phyloP scores from a whole-genome alignment of 2,888 invertebrate species.

The Autographa pulchrina region DNA sequence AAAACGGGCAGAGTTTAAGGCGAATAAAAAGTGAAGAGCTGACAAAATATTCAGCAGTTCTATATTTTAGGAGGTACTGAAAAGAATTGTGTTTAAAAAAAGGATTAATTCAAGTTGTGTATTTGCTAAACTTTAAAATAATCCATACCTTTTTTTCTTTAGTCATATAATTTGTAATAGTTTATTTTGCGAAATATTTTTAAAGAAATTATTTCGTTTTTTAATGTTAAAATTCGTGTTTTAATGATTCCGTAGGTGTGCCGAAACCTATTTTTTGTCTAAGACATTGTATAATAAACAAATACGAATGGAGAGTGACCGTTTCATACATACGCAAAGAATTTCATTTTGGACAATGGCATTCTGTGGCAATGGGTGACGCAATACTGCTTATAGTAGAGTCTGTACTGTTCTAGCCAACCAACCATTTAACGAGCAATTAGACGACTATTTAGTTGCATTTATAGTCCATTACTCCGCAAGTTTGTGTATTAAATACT shows the following conservation, averaged over 20 bases:
- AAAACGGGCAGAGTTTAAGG: conserved; percentile 12
- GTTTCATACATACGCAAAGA: neutral
- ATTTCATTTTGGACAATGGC: conserved; percentile 1
- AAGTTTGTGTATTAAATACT: no score
- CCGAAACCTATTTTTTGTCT: no score
- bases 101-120: neutral
- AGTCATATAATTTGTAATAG: no score
- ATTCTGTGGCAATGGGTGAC: neutral
- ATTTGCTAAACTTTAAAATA: no score
- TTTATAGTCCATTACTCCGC: neutral
- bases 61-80: conserved; percentile 11
- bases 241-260: no score
- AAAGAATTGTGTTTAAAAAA: conserved; percentile 26
- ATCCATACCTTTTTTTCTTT: no score
- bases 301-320: neutral
- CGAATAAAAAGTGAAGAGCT: conserved; percentile 16
- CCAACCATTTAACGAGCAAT: neutral
- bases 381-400: neutral
- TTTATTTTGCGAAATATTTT: no score
- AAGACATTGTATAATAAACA: neutral
- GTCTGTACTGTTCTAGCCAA: neutral
- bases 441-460: neutral
- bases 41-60: conserved; percentile 24
- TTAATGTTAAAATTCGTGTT: no score
- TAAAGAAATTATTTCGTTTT: no score